Percentiles rank a stretch among this genome's conserved stretches.
Evolutionary conservation across 2,888 invertebrate genomes (phyloP).

Genomic region (Luperina nickerlii): DNA sequence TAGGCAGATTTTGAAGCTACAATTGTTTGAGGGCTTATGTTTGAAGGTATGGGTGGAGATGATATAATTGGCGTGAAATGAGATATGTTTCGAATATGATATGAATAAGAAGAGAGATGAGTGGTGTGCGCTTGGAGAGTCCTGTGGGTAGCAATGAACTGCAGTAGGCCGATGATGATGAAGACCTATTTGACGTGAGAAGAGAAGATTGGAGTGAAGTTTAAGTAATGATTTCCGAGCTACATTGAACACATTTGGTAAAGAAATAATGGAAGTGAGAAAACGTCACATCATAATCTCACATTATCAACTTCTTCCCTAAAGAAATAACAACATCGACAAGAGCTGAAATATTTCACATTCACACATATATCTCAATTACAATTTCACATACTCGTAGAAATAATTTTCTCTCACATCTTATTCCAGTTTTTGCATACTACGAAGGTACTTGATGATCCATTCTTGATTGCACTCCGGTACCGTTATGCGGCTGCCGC

Average conservation of each 20-base stretch:
- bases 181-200: background rate
- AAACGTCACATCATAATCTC: background rate
- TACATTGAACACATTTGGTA: background rate
- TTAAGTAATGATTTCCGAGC: too few relatives aligned
- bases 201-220: background rate
- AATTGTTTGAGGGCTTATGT: conserved; percentile 13
- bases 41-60: background rate
- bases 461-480: conserved; percentile 73
- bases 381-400: conserved; percentile 29
- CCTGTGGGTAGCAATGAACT: too few relatives aligned
- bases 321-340: background rate
- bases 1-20: conserved; percentile 26
- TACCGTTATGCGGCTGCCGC: conserved; percentile 69
- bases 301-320: background rate
- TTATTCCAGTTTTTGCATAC: conserved; percentile 71
- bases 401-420: conserved; percentile 57
- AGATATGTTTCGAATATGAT: background rate
- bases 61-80: background rate
- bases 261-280: background rate
- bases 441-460: conserved; percentile 70
- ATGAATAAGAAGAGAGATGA: background rate
- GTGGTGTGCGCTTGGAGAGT: background rate
- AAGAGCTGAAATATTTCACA: background rate
- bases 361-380: conserved; percentile 32
- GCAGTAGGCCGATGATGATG: background rate